phyloP scores from a whole-genome alignment of 2,888 invertebrate genomes.

The Macrosiphum euphorbiae region DNA sequence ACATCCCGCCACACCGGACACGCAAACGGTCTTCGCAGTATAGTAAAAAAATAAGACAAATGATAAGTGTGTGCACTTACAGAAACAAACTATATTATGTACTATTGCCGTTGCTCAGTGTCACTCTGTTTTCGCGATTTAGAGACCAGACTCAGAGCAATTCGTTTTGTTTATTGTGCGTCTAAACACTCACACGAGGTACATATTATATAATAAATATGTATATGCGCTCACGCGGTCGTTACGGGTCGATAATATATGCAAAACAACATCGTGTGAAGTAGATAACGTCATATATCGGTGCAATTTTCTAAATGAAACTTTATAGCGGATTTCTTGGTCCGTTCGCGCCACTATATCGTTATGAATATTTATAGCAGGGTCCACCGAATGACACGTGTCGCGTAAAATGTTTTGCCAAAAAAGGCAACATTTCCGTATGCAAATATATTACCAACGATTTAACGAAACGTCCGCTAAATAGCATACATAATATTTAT shows the following conservation, averaged over 20 bases:
- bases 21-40: not conserved
- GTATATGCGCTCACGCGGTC: too few relatives aligned
- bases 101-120: not conserved
- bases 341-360: not conserved
- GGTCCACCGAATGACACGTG: constrained; percentile 33
- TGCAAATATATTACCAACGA: not conserved
- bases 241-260: constrained; percentile 6
- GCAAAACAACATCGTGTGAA: constrained; percentile 20
- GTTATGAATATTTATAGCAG: constrained; percentile 48
- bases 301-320: constrained; percentile 53
- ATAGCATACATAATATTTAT: constrained; percentile 5
- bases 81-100: not conserved
- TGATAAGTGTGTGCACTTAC: not conserved
- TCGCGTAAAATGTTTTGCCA: constrained; percentile 30
- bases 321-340: constrained; percentile 35
- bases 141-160: not conserved
- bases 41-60: not conserved
- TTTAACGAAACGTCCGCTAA: constrained; percentile 22
- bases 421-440: constrained; percentile 3
- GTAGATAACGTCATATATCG: not conserved
- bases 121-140: not conserved
- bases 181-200: not conserved
- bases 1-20: not conserved
- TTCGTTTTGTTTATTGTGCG: constrained; percentile 12
- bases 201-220: not conserved